Base-by-base conservation (phyloP, 53 echinoderm and acorn worm species). In the Echinometra lucunter region DNA sequence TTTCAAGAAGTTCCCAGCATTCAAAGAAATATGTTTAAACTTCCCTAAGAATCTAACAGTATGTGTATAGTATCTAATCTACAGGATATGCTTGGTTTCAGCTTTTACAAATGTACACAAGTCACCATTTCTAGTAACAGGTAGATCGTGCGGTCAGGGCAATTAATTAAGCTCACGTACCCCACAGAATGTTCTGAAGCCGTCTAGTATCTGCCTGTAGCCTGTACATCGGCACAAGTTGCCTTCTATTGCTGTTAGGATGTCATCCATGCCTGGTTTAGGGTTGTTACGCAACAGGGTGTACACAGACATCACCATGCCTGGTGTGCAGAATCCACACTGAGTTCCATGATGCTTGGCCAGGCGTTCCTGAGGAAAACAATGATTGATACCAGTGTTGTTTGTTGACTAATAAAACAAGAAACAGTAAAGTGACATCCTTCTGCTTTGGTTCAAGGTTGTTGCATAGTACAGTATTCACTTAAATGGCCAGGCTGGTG, bases 241-340 rank as follows among this genome's bases (percentile, higher is more conserved):
- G 25, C 98, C 98, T 75, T 97, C 97, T 35, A 98, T 91, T 1
- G 95, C 94, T 44, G 95, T 94, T 40, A 95, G 88, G 56, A 97
- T 97, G 42, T 97, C 98, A 44, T 95, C 85, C 94, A 96, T 96
- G 25, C 92, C 87, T 27, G 97, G 98, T 49, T 91, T 88, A 25
- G 97, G 97, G 70, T 95, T 98, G 97, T 96, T 97, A 67, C 97
- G 95, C 44, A 98, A 95, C 92, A 98, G 89, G 74, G 97, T 89
- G 74, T 97, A 97, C 96, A 97, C 97, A 3, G 98, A 97, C 98
- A 98, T 98, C 40, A 98, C 97, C 89, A 98, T 97, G 15, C 98
- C 98, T 40, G 98, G 98, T n/a, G 96, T 97, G 81, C 98, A 98
- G 95, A 98, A 98, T 9, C 98, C 98, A 96, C 98, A 98, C 75